Percentiles rank a stretch among this genome's conserved stretches.
These are phyloP conservation scores for Panthera uncia DNA, from an alignment of 2,113 vertebrate species.

Conservation along the genomic window DNA sequence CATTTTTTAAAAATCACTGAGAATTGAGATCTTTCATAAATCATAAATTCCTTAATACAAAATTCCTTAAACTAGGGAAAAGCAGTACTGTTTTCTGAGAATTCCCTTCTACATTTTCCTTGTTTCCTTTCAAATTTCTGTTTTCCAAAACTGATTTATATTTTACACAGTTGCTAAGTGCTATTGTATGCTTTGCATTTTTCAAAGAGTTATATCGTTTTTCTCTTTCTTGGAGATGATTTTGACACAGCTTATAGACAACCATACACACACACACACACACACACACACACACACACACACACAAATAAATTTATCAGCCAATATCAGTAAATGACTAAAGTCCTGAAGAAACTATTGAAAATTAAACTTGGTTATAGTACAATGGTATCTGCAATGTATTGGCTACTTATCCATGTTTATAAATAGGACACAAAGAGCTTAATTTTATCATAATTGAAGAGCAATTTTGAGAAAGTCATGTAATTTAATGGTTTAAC, in stretches of 20 bases:
- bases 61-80: neutral
- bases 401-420: slow-evolving; percentile 63
- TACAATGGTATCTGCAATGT: slow-evolving; percentile 37
- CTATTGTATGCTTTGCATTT: slow-evolving; percentile 2
- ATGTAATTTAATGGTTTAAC: slow-evolving; percentile 70
- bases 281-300: neutral
- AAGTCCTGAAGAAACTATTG: slow-evolving; percentile 35
- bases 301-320: neutral
- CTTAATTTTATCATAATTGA: slow-evolving; percentile 76
- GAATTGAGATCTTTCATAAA: neutral
- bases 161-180: slow-evolving; percentile 35
- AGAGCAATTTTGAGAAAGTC: slow-evolving; percentile 67
- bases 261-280: too few species aligned
- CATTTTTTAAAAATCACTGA: neutral
- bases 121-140: neutral
- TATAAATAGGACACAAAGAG: slow-evolving; percentile 70
- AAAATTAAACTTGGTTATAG: slow-evolving; percentile 62
- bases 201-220: neutral
- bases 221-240: neutral
- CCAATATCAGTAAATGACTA: slow-evolving; percentile 44
- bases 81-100: neutral
- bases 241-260: neutral
- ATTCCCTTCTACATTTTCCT: neutral
- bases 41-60: neutral
- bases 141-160: slow-evolving; percentile 32